Conservation (phyloP, 2,113 vertebrate species). For the Oryzias javanicus region DNA sequence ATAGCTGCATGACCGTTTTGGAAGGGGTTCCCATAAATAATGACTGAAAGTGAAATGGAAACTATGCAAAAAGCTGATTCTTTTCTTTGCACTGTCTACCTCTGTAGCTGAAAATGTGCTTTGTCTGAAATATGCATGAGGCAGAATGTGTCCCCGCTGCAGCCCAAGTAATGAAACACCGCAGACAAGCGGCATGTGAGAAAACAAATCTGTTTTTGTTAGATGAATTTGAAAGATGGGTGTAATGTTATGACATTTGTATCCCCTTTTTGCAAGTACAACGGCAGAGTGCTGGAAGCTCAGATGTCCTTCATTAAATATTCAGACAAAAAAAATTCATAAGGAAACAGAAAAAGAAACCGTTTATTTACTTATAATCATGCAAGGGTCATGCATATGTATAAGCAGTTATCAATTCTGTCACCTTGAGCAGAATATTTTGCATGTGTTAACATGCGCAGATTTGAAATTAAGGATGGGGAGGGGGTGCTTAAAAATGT, state of each 20-base stretch:
- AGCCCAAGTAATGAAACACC: constrained; percentile 9
- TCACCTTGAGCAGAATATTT: constrained; percentile 52
- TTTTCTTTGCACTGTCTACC: constrained; percentile 38
- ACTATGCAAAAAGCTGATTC: constrained; percentile 58
- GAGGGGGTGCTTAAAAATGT: constrained; percentile 20
- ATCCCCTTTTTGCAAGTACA: constrained; percentile 23
- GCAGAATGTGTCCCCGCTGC: constrained; percentile 44
- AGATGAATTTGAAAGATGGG: constrained; percentile 41
- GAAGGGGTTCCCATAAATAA: constrained; percentile 61
- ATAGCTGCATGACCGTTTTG: constrained; percentile 41
- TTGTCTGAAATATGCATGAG: constrained; percentile 70
- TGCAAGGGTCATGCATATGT: constrained; percentile 62
- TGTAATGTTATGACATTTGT: constrained; percentile 41
- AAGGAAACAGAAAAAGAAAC: constrained; percentile 41
- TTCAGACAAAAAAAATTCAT: constrained; percentile 25
- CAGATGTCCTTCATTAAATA: constrained; percentile 59
- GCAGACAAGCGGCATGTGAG: constrained; percentile 5
- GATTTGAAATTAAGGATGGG: constrained; percentile 1
- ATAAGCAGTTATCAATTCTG: constrained; percentile 53
- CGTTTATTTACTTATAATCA: constrained; percentile 69
- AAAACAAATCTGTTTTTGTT: constrained; percentile 20
- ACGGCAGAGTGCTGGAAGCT: constrained; percentile 27
- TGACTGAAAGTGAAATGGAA: constrained; percentile 54
- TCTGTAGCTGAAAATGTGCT: constrained; percentile 44
- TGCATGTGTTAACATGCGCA: background rate